Evolutionary conservation across 2,888 invertebrate genomes (phyloP).

Genomic region (Calameuta filiformis): DNA sequence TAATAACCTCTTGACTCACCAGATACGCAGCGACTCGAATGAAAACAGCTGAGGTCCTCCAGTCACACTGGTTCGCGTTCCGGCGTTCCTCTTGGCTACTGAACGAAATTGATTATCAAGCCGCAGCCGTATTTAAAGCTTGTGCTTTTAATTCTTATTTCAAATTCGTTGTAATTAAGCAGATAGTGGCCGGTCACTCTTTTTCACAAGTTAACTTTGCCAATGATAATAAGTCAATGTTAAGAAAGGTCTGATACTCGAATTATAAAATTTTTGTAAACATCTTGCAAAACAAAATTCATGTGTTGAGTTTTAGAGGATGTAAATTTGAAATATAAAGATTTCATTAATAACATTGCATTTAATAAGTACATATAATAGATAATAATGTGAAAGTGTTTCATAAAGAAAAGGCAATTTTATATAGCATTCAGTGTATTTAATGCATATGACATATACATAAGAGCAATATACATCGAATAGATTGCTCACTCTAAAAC

Average conservation of each 20-base stretch:
- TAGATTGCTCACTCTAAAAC: not conserved
- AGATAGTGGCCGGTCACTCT: not conserved
- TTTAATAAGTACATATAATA: not conserved
- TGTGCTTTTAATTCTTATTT: not conserved
- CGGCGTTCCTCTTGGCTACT: slow-evolving; percentile 34
- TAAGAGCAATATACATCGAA: not conserved
- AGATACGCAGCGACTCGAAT: slow-evolving; percentile 47
- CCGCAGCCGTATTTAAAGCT: not conserved
- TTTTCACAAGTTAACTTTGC: not conserved
- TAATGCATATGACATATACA: not conserved
- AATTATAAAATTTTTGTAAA: not conserved
- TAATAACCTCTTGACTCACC: slow-evolving; percentile 55
- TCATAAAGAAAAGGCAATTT: not conserved
- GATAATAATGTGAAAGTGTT: not conserved
- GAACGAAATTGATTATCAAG: slow-evolving; percentile 11
- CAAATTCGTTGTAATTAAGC: not conserved
- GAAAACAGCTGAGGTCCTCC: slow-evolving; percentile 58
- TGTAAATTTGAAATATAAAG: not conserved
- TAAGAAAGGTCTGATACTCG: not conserved
- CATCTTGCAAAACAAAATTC: not conserved
- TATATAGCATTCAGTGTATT: not conserved
- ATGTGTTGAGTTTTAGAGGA: not conserved
- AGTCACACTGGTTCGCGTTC: slow-evolving; percentile 54
- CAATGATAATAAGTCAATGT: not conserved
- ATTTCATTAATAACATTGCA: not conserved